Base-by-base conservation (phyloP, 2,797 vertebrate genomes). In the Cyprinodon diabolis region DNA sequence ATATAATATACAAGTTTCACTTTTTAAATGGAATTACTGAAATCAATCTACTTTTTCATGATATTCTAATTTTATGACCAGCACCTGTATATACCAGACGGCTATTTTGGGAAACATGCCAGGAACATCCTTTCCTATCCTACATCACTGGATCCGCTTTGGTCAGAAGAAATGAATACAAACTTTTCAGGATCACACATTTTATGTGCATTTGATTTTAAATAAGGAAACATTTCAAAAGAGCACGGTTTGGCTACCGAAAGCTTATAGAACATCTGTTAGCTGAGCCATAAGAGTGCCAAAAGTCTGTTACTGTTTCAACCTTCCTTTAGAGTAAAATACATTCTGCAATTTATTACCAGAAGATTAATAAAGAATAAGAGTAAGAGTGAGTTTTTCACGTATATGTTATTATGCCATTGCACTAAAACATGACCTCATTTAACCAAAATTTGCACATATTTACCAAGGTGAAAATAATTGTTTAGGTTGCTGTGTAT, bases 381-480 rank as follows among this genome's bases (percentile, higher is more conserved):
- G 21, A 51, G 6, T 52, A 52, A 52, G 21, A 51, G 6, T 52
- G 21, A 52, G 17, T 21, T 52, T 52, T 52, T 52, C 10, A 19
- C 2, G 21, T 0, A 11, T 8, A 54, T 52, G 49, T 15, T 15
- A 54, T 54, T 54, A 54, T 54, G 19, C 21, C 21, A 54, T 19
- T 54, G 52, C 52, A 54, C 52, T n/a, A 21, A 54, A 54, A 54
- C 8, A n/a, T 21, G 1, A 11, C 21, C 21, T 54, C 3, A 54
- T 54, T n/a, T n/a, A n/a, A n/a, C 19, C 19, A 9, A 21, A n/a
- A 21, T 54, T 54, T 9, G 10, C 8, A n/a, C 7, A 9, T 45
- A 3, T 35, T 62, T 67, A 49, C 57, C 66, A 69, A 56, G 68
- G 75, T 45, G 75, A 12, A 70, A 52, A 75, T 35, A n/a, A 66